A percentile compares a stretch with the other conserved stretches of the same genome.
phyloP scores from a whole-genome alignment of 2,113 vertebrate genomes.

The Semnornis frantzii region DNA sequence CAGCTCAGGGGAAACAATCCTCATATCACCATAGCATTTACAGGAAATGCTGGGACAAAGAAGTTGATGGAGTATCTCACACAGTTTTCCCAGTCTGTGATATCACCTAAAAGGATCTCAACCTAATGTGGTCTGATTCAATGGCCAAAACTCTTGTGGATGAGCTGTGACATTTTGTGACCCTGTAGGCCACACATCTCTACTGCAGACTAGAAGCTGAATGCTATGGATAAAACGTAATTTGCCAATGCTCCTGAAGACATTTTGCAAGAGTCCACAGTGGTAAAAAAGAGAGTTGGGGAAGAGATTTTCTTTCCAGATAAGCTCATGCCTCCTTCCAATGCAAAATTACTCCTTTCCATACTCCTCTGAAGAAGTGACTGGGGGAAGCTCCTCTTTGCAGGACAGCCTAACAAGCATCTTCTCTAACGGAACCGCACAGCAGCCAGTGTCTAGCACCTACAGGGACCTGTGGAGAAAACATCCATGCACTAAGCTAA shows the following conservation, averaged over 20 bases:
- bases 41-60: background rate
- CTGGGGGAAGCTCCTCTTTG: background rate
- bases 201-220: background rate
- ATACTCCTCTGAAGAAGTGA: background rate
- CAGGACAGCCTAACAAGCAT: background rate
- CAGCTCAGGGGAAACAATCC: background rate
- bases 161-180: background rate
- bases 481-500: background rate
- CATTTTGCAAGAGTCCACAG: background rate
- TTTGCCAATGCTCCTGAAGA: background rate
- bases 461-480: background rate
- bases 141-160: background rate
- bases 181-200: fast-evolving
- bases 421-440: background rate
- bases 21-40: background rate
- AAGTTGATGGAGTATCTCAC: background rate
- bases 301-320: background rate
- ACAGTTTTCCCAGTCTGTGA: background rate
- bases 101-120: background rate
- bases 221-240: background rate
- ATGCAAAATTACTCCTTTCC: background rate
- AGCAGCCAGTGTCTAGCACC: background rate
- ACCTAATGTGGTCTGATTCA: background rate
- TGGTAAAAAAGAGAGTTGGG: background rate
- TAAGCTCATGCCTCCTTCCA: background rate